A percentile compares a stretch with the other conserved stretches of the same genome.
Conservation (phyloP, 2,113 vertebrate genomes). For the Brachypodius melanocephalos region DNA sequence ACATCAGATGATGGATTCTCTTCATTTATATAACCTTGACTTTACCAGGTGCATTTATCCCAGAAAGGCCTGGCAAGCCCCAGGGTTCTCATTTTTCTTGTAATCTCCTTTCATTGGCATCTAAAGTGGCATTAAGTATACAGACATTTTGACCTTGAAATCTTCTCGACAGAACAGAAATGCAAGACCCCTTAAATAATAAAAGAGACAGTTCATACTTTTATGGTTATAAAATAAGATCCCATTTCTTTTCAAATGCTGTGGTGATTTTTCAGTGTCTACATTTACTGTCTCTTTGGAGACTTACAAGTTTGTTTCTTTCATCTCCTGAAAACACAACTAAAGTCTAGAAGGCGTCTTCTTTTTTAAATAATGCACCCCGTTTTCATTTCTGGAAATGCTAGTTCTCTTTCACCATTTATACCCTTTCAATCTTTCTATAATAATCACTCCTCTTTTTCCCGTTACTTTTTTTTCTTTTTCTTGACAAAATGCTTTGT, state of each 20-base stretch:
- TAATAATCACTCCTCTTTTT: not conserved
- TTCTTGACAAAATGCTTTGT: not conserved
- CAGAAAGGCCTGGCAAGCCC: conserved; percentile 22
- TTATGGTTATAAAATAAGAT: conserved; percentile 29
- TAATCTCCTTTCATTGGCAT: conserved; percentile 48
- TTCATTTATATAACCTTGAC: conserved; percentile 37
- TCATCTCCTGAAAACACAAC: not conserved
- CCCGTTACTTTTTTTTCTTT: not conserved
- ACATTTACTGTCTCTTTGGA: not conserved
- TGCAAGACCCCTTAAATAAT: conserved; percentile 44
- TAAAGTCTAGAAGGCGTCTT: not conserved
- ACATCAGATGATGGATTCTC: conserved; percentile 5
- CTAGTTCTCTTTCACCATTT: not conserved
- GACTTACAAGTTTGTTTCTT: not conserved
- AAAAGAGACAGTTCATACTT: conserved; percentile 7
- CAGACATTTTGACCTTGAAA: conserved; percentile 49
- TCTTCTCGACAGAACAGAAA: not conserved
- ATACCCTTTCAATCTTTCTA: not conserved
- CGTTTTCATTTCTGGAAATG: not conserved
- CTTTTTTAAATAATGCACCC: not conserved
- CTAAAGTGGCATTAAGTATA: conserved; percentile 22
- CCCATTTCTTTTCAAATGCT: conserved; percentile 7
- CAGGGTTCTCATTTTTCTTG: conserved; percentile 53
- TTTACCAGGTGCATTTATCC: conserved; percentile 22
- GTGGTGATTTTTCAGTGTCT: conserved; percentile 26